Conservation (phyloP, 1,140 invertebrate species). For the Lepidurus arcticus region DNA sequence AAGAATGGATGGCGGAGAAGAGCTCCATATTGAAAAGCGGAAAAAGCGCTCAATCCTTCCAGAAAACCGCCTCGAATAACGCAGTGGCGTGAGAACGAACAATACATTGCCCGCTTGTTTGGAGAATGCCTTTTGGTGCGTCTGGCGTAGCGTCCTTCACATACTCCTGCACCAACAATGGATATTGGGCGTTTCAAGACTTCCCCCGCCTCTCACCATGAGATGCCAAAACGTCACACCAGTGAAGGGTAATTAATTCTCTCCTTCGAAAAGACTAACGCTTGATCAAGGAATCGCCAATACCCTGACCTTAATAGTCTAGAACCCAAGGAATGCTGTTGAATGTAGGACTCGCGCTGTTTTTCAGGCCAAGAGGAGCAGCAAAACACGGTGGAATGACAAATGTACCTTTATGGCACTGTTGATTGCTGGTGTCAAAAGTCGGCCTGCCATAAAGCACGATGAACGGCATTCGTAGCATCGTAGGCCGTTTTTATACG, state of each 20-base stretch:
- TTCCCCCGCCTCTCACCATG: conserved; percentile 13
- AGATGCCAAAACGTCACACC: conserved; percentile 21
- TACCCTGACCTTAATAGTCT: background rate
- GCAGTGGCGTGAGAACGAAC: background rate
- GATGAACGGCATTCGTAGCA: background rate
- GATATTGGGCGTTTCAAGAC: conserved; percentile 9
- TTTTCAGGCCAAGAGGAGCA: background rate
- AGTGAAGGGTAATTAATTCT: conserved; percentile 16
- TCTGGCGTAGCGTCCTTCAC: background rate
- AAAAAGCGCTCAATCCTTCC: background rate
- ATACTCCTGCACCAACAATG: conserved; percentile 14
- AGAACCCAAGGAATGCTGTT: background rate
- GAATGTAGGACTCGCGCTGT: background rate
- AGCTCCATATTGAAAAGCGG: too few relatives aligned
- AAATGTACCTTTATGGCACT: conserved; percentile 13
- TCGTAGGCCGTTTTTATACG: background rate
- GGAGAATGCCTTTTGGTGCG: background rate
- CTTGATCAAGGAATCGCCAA: background rate
- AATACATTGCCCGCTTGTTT: background rate
- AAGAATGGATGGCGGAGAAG: too few relatives aligned
- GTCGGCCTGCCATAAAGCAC: conserved; percentile 1
- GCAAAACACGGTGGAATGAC: background rate
- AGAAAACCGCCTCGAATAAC: background rate
- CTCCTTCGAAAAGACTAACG: background rate
- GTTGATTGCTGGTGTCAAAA: background rate